Evolutionary conservation across 2,888 invertebrate species (phyloP).

Genomic region (Escarpia spicata): DNA sequence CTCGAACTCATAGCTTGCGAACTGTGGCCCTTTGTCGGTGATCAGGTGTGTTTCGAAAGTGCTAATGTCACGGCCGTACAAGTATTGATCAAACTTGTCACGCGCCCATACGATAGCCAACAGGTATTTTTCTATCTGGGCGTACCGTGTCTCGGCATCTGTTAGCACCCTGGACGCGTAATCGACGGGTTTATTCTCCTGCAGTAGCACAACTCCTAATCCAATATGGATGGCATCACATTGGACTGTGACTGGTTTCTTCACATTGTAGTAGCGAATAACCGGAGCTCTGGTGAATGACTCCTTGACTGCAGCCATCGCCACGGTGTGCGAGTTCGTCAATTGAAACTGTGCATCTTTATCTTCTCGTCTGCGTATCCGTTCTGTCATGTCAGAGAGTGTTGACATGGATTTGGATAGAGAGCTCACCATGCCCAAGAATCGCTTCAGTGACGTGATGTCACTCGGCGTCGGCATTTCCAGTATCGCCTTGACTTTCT

Average conservation of each 20-base stretch:
- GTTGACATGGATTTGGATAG: neutral
- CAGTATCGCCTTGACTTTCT: no score
- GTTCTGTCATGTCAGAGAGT: neutral
- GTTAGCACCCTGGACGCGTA: neutral
- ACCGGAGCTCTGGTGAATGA: neutral
- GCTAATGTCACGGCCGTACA: no score
- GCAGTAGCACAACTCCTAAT: neutral
- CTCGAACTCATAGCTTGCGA: no score
- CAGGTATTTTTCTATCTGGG: neutral
- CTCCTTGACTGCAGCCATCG: neutral
- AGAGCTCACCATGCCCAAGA: neutral
- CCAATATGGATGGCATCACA: neutral
- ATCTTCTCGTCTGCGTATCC: no score
- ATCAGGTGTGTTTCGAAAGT: no score
- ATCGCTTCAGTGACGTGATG: neutral
- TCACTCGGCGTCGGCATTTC: neutral
- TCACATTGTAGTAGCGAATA: neutral
- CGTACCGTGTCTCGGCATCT: neutral
- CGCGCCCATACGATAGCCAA: neutral
- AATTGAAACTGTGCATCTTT: neutral
- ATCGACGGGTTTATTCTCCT: neutral
- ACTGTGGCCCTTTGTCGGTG: no score
- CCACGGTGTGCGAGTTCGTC: neutral
- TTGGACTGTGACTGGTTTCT: neutral
- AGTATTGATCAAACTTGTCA: neutral